Conservation (phyloP, 2,113 vertebrate genomes). For the Scophthalmus maximus region DNA sequence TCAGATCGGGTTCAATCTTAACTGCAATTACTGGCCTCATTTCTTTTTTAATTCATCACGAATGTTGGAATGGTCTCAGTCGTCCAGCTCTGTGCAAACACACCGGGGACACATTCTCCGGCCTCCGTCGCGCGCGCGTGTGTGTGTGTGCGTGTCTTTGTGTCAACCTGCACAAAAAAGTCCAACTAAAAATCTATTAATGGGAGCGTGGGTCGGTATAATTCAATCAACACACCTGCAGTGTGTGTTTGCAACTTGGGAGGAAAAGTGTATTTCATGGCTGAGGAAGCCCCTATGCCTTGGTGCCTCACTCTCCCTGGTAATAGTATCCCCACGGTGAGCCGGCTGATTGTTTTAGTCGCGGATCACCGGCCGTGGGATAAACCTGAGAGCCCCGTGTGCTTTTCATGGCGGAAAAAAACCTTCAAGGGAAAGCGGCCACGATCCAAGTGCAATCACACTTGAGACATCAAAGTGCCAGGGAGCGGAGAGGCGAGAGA, state of each 20-base stretch:
- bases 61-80: slow-evolving; percentile 60
- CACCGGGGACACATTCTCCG: slow-evolving; percentile 5
- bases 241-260: slow-evolving; percentile 67
- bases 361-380: slow-evolving; percentile 82
- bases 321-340: slow-evolving; percentile 84
- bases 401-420: slow-evolving; percentile 87
- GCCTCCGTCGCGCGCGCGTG: slow-evolving; percentile 20
- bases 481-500: slow-evolving; percentile 76
- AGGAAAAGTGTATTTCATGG: slow-evolving; percentile 68
- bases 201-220: slow-evolving; percentile 46
- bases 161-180: slow-evolving; percentile 42
- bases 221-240: slow-evolving; percentile 75
- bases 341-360: slow-evolving; percentile 86
- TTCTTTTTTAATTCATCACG: slow-evolving; percentile 70
- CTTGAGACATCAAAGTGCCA: slow-evolving; percentile 81
- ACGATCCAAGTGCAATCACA: slow-evolving; percentile 86
- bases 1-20: slow-evolving; percentile 71
- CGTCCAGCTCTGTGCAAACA: slow-evolving; percentile 57
- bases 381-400: slow-evolving; percentile 82
- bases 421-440: slow-evolving; percentile 82
- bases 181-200: slow-evolving; percentile 55
- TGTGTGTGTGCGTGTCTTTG: slow-evolving; percentile 28
- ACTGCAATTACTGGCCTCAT: slow-evolving; percentile 63
- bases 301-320: slow-evolving; percentile 71
- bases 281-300: slow-evolving; percentile 72